A percentile compares a stretch with the other conserved stretches of the same genome.
Conservation (phyloP, 2,888 invertebrate species). For the Marronus borbonicus region DNA sequence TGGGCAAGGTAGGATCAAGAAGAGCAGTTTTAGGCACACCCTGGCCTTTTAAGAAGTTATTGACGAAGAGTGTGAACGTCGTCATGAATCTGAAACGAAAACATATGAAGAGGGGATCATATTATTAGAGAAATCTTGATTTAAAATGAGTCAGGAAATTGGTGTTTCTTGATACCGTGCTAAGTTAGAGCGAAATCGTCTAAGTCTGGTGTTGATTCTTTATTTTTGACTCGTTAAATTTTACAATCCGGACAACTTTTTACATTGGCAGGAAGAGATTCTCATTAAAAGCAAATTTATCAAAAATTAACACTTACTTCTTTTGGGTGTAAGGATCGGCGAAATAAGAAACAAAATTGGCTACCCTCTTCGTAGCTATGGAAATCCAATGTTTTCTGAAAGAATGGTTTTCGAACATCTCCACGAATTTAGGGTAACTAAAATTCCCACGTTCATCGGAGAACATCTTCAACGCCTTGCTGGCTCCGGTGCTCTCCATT, state of each 20-base stretch:
- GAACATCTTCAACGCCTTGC: conserved; percentile 80
- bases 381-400: conserved; percentile 88
- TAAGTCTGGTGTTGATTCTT: no score
- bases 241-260: no score
- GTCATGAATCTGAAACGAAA: conserved; percentile 76
- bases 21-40: conserved; percentile 81
- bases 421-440: conserved; percentile 81
- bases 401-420: conserved; percentile 85
- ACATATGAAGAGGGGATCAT: neutral
- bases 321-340: conserved; percentile 84
- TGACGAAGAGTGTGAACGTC: conserved; percentile 80
- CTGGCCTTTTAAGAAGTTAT: conserved; percentile 83
- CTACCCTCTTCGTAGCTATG: conserved; percentile 81
- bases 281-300: no score
- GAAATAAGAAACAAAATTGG: conserved; percentile 81
- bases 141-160: no score
- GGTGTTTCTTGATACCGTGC: no score
- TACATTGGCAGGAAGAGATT: no score
- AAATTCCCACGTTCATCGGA: conserved; percentile 80
- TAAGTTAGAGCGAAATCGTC: no score
- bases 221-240: no score
- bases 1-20: conserved; percentile 80
- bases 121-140: no score
- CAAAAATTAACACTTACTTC: conserved; percentile 71
- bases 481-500: conserved; percentile 82